Conservation (phyloP, 2,797 vertebrate species). For the Taeniopygia guttata region DNA sequence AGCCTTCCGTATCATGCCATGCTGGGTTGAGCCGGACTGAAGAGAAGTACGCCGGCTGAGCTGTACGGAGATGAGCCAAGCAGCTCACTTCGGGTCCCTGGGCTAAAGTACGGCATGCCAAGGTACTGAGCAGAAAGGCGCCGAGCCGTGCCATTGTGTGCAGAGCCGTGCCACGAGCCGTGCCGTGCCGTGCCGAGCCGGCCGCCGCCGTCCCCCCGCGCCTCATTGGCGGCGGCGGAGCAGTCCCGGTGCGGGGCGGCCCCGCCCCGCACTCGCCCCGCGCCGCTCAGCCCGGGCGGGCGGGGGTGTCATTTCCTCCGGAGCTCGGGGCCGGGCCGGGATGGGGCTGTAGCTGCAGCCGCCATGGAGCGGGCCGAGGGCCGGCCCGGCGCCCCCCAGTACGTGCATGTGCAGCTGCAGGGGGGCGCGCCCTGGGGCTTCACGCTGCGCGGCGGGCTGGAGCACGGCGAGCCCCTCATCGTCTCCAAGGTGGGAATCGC, state of each 20-base stretch:
- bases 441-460: conserved; percentile 92
- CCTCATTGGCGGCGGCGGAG: not conserved
- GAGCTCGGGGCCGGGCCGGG: conserved; percentile 22
- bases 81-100: not conserved
- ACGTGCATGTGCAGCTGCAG: conserved; percentile 90
- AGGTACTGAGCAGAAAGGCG: not conserved
- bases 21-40: not conserved
- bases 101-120: not conserved
- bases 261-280: conserved; percentile 7
- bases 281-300: not conserved
- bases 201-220: not conserved
- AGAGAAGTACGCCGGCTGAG: not conserved
- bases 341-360: not conserved
- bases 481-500: conserved; percentile 87
- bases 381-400: conserved; percentile 85
- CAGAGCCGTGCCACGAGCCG: not conserved
- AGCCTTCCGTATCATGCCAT: not conserved
- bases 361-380: conserved; percentile 79
- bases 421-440: conserved; percentile 97
- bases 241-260: not conserved
- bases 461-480: conserved; percentile 94
- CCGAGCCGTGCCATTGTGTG: not conserved
- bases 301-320: conserved; percentile 28
- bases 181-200: not conserved
- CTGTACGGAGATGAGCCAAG: not conserved